Evolutionary conservation across 2,888 invertebrate genomes (phyloP), one percentile per base, ranked within the genome.

Genomic region (Drosophila antonietae): DNA sequence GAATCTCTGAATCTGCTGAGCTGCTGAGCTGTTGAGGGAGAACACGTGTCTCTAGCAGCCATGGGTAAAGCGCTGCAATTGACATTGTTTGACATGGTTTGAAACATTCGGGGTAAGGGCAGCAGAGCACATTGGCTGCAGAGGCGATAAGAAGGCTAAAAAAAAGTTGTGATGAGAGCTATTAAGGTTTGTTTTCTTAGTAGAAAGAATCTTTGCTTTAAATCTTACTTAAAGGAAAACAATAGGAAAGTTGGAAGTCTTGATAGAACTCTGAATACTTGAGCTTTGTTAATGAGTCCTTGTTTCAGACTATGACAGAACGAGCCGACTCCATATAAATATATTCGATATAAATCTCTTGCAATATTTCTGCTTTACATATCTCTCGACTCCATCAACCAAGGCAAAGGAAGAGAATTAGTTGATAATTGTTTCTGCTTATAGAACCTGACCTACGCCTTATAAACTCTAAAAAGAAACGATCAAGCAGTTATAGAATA

Each of bases 1-100:
- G 33, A 20, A 35, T 33, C 41, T 41, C 6, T 39, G n/a, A 39
- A 39, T 39, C 53, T 12, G 28, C 2, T 10, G 10, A 49, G 28
- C 47, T 23, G 47, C 8, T 44, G 10, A 49, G 65, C 56, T 60
- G 81, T 62, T 73, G 67, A 61, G 83, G 81, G 74, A 80, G 79
- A 88, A 88, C 89, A 86, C 86, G 86, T 86, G 86, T 86, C 88
- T 75, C 60, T 41, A 31, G 47, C 41, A 10, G 35, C 39, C 46
- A 44, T 37, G 46, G 41, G 46, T 58, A 35, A 37, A 47, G 49
- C 52, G 46, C 51, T 47, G 47, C 14, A 41, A 53, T 28, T 47
- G 57, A 63, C 53, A 55, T 58, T 41, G 63, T 61, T 73, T 52
- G 65, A 70, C 69, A 65, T 41, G 58, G 41, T n/a, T 44, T 14